phyloP scores from a whole-genome alignment of 2,888 invertebrate species.

The Polyploca ridens region DNA sequence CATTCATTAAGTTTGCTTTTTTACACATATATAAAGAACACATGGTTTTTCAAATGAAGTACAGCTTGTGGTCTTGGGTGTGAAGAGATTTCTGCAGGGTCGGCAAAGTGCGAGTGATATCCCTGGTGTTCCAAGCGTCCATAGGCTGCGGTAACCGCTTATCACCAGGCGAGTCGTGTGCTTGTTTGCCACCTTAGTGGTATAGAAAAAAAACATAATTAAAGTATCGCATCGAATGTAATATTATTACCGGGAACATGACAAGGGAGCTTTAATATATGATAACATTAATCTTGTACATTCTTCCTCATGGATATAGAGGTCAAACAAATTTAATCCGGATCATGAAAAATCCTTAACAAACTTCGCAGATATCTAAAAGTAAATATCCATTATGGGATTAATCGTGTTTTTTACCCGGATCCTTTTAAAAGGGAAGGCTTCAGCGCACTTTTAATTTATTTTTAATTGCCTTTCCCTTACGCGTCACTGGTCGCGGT shows the following conservation, averaged over 20 bases:
- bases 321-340: constrained; percentile 5
- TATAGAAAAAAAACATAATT: no score
- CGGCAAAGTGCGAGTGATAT: no score
- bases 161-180: no score
- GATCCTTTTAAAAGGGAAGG: constrained; percentile 17
- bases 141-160: no score
- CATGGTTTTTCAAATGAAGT: no score
- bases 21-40: no score
- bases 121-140: no score
- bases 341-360: constrained; percentile 1
- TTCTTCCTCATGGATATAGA: not conserved
- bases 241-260: not conserved
- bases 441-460: constrained; percentile 33
- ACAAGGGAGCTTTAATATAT: not conserved
- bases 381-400: constrained; percentile 20
- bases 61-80: no score
- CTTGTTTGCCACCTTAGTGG: no score
- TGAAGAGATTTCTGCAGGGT: no score
- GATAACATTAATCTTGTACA: not conserved
- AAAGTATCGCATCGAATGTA: not conserved
- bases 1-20: no score
- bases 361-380: constrained; percentile 3
- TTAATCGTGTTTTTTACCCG: constrained; percentile 19
- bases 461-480: constrained; percentile 30
- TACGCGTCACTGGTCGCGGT: constrained; percentile 21